Evolutionary conservation across 35 echinoderm and acorn worm species (phyloP).

Genomic region (Anneissia japonica): DNA sequence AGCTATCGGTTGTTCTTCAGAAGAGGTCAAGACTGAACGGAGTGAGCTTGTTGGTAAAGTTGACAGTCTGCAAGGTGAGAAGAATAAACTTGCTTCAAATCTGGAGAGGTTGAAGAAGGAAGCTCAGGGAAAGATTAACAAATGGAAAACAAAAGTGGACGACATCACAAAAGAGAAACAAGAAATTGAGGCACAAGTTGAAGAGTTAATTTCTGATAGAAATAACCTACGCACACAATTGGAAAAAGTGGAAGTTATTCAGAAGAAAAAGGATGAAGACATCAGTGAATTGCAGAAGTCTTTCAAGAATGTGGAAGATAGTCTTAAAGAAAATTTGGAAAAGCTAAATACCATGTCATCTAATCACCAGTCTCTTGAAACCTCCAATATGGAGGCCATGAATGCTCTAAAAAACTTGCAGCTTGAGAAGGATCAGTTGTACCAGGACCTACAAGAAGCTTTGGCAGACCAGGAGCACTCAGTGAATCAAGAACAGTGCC

Average conservation of each 20-base stretch:
- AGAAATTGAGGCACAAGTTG: conserved; percentile 6
- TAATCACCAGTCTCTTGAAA: neutral
- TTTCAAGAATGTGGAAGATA: neutral
- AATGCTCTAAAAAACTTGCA: neutral
- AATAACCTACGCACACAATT: conserved; percentile 13
- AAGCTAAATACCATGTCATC: neutral
- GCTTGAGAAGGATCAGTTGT: neutral
- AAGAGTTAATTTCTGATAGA: neutral
- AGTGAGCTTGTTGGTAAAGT: conserved; percentile 13
- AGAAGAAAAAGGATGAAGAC: neutral
- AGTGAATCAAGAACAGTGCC: neutral
- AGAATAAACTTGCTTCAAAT: conserved; percentile 71
- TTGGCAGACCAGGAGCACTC: neutral
- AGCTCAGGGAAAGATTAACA: conserved; percentile 62
- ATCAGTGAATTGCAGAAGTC: neutral
- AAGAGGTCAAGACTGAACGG: conserved; percentile 4
- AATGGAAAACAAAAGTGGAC: conserved; percentile 50
- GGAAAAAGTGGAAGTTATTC: neutral
- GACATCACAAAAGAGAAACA: neutral
- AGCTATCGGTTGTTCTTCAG: neutral
- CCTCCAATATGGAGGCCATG: neutral
- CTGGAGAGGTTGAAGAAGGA: conserved; percentile 89
- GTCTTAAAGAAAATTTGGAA: neutral
- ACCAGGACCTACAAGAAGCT: neutral
- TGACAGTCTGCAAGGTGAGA: conserved; percentile 28